These are phyloP conservation scores for Acrobasis suavella DNA, from an alignment of 2,888 invertebrate genomes.

Conservation along the genomic window DNA sequence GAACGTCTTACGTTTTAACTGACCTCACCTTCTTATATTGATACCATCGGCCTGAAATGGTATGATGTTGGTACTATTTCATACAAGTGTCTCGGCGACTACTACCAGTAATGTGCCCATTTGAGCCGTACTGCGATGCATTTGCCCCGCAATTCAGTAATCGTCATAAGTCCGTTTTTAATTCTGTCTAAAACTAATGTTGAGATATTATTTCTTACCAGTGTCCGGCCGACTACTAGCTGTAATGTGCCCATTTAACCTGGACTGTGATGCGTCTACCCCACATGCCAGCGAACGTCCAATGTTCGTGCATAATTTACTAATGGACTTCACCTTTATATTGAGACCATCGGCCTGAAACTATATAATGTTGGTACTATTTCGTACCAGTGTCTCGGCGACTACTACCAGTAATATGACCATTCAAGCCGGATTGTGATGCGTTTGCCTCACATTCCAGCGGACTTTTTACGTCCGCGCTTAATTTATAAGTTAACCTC, in stretches of 20 bases:
- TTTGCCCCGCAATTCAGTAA: no score
- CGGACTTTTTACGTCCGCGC: slow-evolving; percentile 16
- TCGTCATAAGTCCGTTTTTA: no score
- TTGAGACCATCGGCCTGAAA: background rate
- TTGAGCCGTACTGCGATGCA: slow-evolving; percentile 34
- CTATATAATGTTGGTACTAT: background rate
- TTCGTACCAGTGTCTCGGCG: slow-evolving; percentile 2
- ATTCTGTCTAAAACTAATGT: no score
- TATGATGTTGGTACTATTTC: background rate
- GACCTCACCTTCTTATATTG: background rate
- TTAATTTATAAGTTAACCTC: slow-evolving; percentile 36
- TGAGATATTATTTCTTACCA: no score
- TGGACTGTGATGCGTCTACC: no score
- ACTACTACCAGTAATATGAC: slow-evolving; percentile 4
- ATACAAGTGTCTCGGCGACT: slow-evolving; percentile 8
- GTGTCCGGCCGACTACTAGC: no score
- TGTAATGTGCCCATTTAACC: no score
- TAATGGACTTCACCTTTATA: slow-evolving; percentile 27
- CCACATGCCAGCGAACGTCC: slow-evolving; percentile 25
- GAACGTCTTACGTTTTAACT: slow-evolving; percentile 29
- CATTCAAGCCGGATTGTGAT: slow-evolving; percentile 32
- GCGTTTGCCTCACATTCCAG: slow-evolving; percentile 36
- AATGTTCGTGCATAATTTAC: slow-evolving; percentile 32
- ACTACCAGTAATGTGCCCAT: slow-evolving; percentile 9
- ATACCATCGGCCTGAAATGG: no score